Conservation (phyloP, 2,888 invertebrate species). For the Lutraria lutraria region DNA sequence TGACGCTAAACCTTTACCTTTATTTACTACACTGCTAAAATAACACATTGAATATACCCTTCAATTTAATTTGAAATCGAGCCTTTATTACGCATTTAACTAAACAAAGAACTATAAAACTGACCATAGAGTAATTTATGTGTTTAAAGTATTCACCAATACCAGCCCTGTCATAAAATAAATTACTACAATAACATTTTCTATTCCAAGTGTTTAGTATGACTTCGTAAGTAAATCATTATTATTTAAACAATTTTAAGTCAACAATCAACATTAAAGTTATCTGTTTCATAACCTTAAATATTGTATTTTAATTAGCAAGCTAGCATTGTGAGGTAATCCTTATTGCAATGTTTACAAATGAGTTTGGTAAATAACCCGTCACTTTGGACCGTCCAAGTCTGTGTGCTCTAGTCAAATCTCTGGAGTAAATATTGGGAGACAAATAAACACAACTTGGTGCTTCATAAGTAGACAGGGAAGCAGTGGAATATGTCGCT, state of each 20-base stretch:
- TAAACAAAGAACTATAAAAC: not conserved
- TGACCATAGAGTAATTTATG: not conserved
- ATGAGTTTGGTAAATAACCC: not conserved
- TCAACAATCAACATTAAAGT: not conserved
- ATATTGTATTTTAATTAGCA: constrained; percentile 20
- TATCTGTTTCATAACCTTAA: constrained; percentile 35
- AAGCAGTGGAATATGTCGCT: not conserved
- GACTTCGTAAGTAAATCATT: not conserved
- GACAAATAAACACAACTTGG: not conserved
- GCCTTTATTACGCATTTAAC: not conserved
- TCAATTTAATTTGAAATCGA: not conserved
- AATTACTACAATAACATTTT: not conserved
- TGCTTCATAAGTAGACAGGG: not conserved
- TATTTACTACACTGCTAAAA: too few relatives aligned
- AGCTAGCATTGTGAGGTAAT: not conserved
- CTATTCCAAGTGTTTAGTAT: not conserved
- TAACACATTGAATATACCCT: not conserved
- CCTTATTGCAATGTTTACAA: not conserved
- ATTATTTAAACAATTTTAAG: not conserved
- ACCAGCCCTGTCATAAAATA: not conserved
- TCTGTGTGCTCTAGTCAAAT: not conserved
- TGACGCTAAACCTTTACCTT: too few relatives aligned
- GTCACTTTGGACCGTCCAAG: not conserved
- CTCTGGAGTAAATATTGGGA: not conserved
- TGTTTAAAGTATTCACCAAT: not conserved